Evolutionary conservation across 2,113 vertebrate species (phyloP), one percentile per base, ranked within the genome.

Genomic region (Peromyscus leucopus): DNA sequence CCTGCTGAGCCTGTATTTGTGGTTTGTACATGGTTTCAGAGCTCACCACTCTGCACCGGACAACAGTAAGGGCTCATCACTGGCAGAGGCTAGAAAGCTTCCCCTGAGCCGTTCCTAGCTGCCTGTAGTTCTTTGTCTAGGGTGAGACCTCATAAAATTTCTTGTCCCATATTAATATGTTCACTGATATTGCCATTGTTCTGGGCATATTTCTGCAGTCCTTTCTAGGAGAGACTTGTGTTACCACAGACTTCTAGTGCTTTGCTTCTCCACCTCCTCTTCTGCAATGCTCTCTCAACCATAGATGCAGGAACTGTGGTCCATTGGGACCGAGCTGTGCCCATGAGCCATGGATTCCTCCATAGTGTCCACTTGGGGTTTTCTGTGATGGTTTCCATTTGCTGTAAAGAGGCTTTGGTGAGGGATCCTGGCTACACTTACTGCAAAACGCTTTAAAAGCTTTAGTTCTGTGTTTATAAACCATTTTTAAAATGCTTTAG

Each of bases 401-500:
- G 33, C 28, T 80, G 5, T 57, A 36, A 11, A 80, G 51, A 80
- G 31, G 8, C 51, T 82, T 22, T 61, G 80, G 59, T 63, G n/a
- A 63, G 80, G 79, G 22, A 0, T 63, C 57, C 10, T 26, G 63
- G 59, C 82, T 19, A 42, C 24, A 42, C 59, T 61, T 48, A 36
- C 61, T 48, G 61, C 17, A 71, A 7, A 91, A 83, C 57, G 51
- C 21, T 79, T 94, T 87, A 55, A 59, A 31, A 93, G 15, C 65
- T 63, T 80, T 94, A 57, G 9, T 88, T 48, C 31, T 94, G 4
- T 26, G 79, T 76, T 94, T 86, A 26, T n/a, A 95, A 51, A 82
- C 42, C 5, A 42, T 89, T 94, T 93, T 82, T 12, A 82, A 83
- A 94, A 65, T 89, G 39, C 26, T 95, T 93, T 80, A 89, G 24